Percentiles rank a stretch among this genome's conserved stretches.
Evolutionary conservation across 2,797 vertebrate species (phyloP).

Genomic region (Acanthis flammea): DNA sequence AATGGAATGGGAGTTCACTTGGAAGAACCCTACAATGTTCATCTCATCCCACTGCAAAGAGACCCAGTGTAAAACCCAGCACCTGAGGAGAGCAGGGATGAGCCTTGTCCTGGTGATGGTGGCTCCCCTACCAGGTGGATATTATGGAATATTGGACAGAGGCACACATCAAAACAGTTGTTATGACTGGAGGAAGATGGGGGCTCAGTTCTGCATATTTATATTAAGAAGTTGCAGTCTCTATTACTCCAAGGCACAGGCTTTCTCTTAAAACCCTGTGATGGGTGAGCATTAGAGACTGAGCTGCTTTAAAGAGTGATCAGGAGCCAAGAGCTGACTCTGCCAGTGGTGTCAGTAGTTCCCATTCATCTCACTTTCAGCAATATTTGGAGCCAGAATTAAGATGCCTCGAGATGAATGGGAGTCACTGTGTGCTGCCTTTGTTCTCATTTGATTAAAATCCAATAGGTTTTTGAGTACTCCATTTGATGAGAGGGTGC

Average conservation of each 20-base stretch:
- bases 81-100: not conserved
- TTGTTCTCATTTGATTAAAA: not conserved
- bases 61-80: not conserved
- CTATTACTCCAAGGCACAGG: not conserved
- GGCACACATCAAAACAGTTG: not conserved
- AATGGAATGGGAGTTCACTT: not conserved
- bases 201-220: not conserved
- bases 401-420: not conserved
- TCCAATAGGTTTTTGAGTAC: not conserved
- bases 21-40: accelerated
- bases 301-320: not conserved
- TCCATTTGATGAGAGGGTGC: not conserved
- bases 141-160: not conserved
- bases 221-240: not conserved
- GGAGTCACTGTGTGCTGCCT: not conserved
- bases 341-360: not conserved
- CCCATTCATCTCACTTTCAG: not conserved
- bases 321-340: not conserved
- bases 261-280: not conserved
- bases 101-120: not conserved
- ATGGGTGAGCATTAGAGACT: not conserved
- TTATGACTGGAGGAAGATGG: not conserved
- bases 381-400: not conserved
- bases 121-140: accelerated
- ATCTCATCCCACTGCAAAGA: not conserved